A percentile compares a stretch with the other conserved stretches of the same genome.
Evolutionary conservation across 2,113 vertebrate genomes (phyloP).

Genomic region (Seriola dumerili): DNA sequence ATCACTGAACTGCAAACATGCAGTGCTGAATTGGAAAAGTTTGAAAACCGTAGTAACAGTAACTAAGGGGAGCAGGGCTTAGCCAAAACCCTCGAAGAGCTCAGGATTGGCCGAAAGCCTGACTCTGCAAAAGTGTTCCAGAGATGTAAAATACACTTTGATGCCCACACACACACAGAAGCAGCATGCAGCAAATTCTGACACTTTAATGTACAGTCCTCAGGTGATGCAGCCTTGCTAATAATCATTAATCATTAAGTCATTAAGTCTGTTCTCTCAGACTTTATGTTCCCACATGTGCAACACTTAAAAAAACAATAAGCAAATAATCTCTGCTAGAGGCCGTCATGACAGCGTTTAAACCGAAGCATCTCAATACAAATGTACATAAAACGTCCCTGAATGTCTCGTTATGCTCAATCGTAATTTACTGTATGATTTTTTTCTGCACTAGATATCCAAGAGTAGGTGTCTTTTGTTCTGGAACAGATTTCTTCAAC

Average conservation of each 20-base stretch:
- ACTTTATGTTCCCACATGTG: background rate
- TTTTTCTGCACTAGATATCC: too few species aligned
- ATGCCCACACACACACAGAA: background rate
- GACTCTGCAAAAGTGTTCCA: background rate
- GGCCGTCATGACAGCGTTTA: background rate
- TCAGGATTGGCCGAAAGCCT: background rate
- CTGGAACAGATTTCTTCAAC: too few species aligned
- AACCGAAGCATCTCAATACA: background rate
- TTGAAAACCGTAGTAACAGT: background rate
- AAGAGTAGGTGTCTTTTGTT: too few species aligned
- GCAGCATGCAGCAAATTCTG: background rate
- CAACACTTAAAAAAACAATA: slow-evolving; percentile 6
- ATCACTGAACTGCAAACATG: background rate
- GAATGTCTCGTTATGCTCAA: too few species aligned
- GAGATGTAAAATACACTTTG: background rate
- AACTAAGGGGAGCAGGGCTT: background rate
- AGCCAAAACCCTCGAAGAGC: background rate
- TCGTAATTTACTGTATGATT: too few species aligned
- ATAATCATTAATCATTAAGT: slow-evolving; percentile 18
- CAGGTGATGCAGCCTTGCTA: slow-evolving; percentile 1
- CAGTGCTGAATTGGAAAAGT: background rate
- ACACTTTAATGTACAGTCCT: slow-evolving; percentile 32
- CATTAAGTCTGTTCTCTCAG: slow-evolving; percentile 19
- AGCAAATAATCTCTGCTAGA: slow-evolving; percentile 18
- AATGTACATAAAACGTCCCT: background rate